A percentile compares a stretch with the other conserved stretches of the same genome.
These are phyloP conservation scores for Microtus richardsoni DNA, from an alignment of 2,113 vertebrate genomes.

Conservation along the genomic window DNA sequence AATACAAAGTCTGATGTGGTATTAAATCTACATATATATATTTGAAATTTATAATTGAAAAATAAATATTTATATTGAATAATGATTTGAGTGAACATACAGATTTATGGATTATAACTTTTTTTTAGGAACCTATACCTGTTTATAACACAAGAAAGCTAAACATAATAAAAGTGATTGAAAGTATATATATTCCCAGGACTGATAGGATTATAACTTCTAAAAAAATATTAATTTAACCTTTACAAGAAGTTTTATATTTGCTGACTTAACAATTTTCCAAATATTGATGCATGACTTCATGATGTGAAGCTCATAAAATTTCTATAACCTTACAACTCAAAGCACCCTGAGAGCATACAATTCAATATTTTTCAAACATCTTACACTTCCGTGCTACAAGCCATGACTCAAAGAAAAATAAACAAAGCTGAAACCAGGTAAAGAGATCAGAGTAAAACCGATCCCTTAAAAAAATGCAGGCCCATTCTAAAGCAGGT, in stretches of 20 bases:
- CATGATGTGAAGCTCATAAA: not conserved
- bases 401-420: slow-evolving; percentile 1
- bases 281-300: not conserved
- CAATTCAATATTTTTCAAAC: not conserved
- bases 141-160: not conserved
- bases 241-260: not conserved
- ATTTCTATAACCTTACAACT: not conserved
- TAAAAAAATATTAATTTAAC: not conserved
- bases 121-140: not conserved
- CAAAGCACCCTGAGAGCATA: not conserved
- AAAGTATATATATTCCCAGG: not conserved
- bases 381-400: not conserved
- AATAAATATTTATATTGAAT: not conserved
- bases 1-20: not conserved
- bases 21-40: not conserved
- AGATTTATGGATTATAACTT: not conserved
- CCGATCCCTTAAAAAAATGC: not conserved
- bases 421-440: not conserved
- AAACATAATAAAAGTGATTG: not conserved
- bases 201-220: not conserved
- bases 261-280: not conserved
- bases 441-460: not conserved
- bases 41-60: not conserved
- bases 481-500: no score
- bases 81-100: not conserved